phyloP scores from a whole-genome alignment of 1,140 invertebrate genomes.

The Coelopa frigida region DNA sequence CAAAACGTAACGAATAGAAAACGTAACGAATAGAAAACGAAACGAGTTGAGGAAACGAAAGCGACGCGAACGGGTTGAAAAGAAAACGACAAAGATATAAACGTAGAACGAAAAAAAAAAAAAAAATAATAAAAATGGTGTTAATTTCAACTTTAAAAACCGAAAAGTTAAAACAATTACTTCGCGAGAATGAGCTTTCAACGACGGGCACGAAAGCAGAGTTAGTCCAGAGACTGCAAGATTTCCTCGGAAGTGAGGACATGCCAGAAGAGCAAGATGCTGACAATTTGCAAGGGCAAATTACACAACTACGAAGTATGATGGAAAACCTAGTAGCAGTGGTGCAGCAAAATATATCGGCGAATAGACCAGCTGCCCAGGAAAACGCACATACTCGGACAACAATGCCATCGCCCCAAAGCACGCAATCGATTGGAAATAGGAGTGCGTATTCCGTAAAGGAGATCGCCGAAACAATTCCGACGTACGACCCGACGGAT shows the following conservation, averaged over 20 bases:
- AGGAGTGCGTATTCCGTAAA: conserved; percentile 3
- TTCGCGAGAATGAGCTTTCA: background rate
- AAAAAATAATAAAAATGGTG: too few species aligned
- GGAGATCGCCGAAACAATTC: conserved; percentile 10
- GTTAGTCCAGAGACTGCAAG: background rate
- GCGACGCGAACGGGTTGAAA: too few species aligned
- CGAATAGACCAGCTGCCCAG: background rate
- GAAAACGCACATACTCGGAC: background rate
- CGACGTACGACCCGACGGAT: conserved; percentile 8
- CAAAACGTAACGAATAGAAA: too few species aligned
- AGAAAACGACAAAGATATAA: too few species aligned
- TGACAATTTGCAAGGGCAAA: background rate
- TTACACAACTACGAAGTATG: conserved; percentile 3
- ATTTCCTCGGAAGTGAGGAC: conserved; percentile 1
- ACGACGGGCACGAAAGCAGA: background rate
- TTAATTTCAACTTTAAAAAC: too few species aligned
- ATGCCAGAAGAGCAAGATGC: background rate
- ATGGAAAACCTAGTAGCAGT: background rate
- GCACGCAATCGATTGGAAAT: too few species aligned
- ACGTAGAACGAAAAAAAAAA: too few species aligned
- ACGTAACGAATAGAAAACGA: too few species aligned
- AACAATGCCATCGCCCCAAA: background rate
- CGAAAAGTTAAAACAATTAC: conserved; percentile 4
- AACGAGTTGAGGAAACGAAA: too few species aligned
- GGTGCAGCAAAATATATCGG: background rate